Evolutionary conservation across 1,140 invertebrate species (phyloP).

Genomic region (Zaprionus tsacasi): DNA sequence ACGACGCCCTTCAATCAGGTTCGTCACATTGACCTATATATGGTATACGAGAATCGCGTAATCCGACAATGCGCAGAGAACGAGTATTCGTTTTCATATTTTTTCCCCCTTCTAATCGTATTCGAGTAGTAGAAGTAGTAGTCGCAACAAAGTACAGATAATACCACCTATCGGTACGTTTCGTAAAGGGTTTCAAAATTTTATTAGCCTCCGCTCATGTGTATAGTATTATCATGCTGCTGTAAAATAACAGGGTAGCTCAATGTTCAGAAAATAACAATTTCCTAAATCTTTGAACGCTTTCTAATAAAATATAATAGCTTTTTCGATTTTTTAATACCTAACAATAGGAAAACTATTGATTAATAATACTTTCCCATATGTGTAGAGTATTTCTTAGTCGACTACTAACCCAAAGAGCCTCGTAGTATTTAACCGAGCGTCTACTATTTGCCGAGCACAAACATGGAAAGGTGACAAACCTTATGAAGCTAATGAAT

Average conservation of each 20-base stretch:
- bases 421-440: neutral
- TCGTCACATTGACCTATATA: conserved; percentile 58
- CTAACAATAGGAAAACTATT: too few relatives aligned
- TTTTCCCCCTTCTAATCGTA: neutral
- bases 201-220: neutral
- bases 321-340: too few relatives aligned
- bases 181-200: neutral
- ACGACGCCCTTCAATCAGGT: conserved; percentile 26
- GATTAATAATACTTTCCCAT: neutral
- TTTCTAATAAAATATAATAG: too few relatives aligned
- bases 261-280: neutral
- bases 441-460: conserved; percentile 30
- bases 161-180: neutral
- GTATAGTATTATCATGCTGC: neutral
- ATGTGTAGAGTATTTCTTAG: neutral
- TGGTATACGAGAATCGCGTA: conserved; percentile 1
- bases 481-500: conserved; percentile 53
- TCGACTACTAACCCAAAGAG: neutral
- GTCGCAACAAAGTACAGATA: neutral
- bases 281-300: neutral
- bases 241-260: neutral
- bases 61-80: neutral
- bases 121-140: too few relatives aligned
- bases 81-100: neutral
- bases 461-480: conserved; percentile 50